Conservation (phyloP, 2,113 vertebrate genomes). For the Centrocercus urophasianus region DNA sequence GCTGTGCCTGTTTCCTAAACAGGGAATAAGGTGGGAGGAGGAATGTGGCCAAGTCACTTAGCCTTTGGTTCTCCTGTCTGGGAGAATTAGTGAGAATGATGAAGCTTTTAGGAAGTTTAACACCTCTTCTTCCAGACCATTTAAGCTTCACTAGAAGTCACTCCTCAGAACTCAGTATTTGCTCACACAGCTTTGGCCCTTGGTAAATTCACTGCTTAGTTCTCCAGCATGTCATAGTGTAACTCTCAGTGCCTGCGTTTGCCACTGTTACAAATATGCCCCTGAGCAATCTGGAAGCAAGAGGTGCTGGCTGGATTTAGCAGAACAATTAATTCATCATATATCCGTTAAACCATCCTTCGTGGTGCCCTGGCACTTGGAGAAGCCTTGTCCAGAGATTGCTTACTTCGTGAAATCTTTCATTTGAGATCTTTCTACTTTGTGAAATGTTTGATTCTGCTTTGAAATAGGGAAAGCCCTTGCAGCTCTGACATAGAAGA, state of each 20-base stretch:
- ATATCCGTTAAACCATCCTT: background rate
- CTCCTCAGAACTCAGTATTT: background rate
- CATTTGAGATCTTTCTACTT: background rate
- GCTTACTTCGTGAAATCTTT: background rate
- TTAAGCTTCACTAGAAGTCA: background rate
- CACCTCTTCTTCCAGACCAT: background rate
- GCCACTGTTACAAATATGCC: background rate
- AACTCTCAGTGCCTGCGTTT: background rate
- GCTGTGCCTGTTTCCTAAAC: background rate
- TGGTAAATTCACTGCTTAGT: background rate
- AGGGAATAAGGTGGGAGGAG: background rate
- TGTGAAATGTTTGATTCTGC: background rate
- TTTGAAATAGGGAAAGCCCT: background rate
- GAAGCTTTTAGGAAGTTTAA: constrained; percentile 16
- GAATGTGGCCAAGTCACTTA: background rate
- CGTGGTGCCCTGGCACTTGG: background rate
- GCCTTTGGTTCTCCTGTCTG: constrained; percentile 11
- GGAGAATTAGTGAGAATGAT: background rate
- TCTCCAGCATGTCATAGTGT: background rate
- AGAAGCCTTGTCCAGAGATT: background rate
- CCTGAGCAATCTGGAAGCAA: constrained; percentile 9
- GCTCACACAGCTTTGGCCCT: background rate
- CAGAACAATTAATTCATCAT: background rate
- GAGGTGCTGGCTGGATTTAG: background rate
- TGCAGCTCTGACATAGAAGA: background rate